These are phyloP conservation scores for Echinometra lucunter DNA, from an alignment of 53 echinoderm and acorn worm genomes.

Conservation along the genomic window DNA sequence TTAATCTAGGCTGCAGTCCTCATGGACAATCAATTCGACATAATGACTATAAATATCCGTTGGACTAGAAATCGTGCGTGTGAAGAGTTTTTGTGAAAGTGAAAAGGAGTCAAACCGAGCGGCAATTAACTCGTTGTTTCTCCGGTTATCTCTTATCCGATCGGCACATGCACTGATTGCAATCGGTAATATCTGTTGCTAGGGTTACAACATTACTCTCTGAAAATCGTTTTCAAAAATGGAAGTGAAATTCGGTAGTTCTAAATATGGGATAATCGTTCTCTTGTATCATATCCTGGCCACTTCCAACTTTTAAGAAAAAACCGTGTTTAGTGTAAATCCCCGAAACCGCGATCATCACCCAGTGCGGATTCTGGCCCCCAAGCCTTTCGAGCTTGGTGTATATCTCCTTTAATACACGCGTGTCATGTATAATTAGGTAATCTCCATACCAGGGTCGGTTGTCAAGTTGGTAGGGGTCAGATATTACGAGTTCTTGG, in stretches of 20 bases:
- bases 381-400: neutral
- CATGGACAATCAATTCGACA: neutral
- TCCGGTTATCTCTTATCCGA: constrained; percentile 27
- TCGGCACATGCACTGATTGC: neutral
- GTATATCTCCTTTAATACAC: constrained; percentile 38
- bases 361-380: constrained; percentile 1
- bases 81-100: neutral
- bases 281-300: constrained; percentile 36
- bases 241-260: constrained; percentile 23
- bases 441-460: neutral
- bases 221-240: neutral
- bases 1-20: neutral
- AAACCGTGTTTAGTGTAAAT: neutral
- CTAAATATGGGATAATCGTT: constrained; percentile 30
- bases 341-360: constrained; percentile 7
- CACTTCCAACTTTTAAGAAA: neutral
- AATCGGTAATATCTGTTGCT: neutral
- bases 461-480: neutral
- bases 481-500: constrained; percentile 26
- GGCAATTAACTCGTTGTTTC: constrained; percentile 3
- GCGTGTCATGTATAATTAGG: constrained; percentile 9
- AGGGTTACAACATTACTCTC: constrained; percentile 26
- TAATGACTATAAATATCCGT: neutral
- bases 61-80: neutral
- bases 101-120: neutral